Base-by-base conservation (phyloP, 2,888 invertebrate genomes). In the Acleris literana region DNA sequence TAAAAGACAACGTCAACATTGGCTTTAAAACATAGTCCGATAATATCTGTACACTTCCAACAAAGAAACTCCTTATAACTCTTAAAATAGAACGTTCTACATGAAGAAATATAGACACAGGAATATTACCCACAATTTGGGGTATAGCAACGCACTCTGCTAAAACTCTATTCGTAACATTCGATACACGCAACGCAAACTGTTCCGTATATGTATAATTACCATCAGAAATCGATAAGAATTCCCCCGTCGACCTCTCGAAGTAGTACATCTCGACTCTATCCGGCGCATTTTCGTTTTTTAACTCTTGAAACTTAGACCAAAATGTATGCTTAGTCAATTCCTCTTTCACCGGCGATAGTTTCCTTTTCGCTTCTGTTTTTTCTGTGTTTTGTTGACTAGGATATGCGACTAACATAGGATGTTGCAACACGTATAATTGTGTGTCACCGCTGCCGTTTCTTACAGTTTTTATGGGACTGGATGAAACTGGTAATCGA, bases 221-320 rank as follows among this genome's bases (percentile, higher is more conserved):
- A 0, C 57, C 66, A n/a, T 64, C 64, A 0, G 66, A 48, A 0
- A 49, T 57, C 0, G 66, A 52, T 48, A 66, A 52, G 5, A 25
- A 66, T 3, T 66, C 66, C 0, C 65, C 61, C 1, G 52, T 57
- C 3, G 16, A 61, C 5, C 25, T 17, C 13, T 66, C 66, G 4
- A 66, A 66, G 5, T 62, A 62, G 18, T 66, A 66, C 20, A 66
- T 22, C 7, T 66, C 66, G 0, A 66, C 22, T 48, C 61, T 61
- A 25, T 65, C 66, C 0, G 66, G 66, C 3, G 66, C 48, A 1
- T n/a, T n/a, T 5, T 57, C 60, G 2, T 49, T 43, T 6, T 59
- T 56, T 1, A n/a, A 17, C 5, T 61, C 44, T 18, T 56, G 46
- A 7, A 66, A 62, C 52, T 62, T 66, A 0, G 66, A 48, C 66